These are phyloP conservation scores for Notiomystis cincta DNA, from an alignment of 2,113 vertebrate species.

Conservation along the genomic window DNA sequence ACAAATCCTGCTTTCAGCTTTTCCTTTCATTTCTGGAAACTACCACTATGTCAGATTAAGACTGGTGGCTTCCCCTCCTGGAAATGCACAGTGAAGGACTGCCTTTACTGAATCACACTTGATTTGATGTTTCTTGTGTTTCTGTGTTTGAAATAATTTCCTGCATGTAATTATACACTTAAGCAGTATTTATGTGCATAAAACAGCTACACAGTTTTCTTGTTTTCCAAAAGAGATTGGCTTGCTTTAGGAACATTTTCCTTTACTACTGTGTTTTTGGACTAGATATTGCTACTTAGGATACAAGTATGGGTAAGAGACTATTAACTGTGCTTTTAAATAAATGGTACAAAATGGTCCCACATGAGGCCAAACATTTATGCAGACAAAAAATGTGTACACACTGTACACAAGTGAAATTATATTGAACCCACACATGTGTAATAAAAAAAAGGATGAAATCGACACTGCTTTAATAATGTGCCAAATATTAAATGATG, in stretches of 20 bases:
- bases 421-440: neutral
- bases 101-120: conserved; percentile 43
- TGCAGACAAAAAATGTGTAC: neutral
- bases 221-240: conserved; percentile 23
- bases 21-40: conserved; percentile 30
- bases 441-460: neutral
- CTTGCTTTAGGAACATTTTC: neutral
- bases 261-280: neutral
- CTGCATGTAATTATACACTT: conserved; percentile 46
- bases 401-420: neutral
- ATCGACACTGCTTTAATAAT: neutral
- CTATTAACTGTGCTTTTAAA: neutral
- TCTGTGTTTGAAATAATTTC: conserved; percentile 51
- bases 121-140: conserved; percentile 35
- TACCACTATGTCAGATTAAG: neutral
- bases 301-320: neutral
- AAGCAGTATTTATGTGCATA: conserved; percentile 24
- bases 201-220: neutral
- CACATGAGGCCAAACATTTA: neutral
- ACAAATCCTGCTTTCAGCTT: neutral
- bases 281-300: neutral
- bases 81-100: neutral
- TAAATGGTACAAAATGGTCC: neutral
- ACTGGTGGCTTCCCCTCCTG: neutral
- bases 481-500: neutral